phyloP scores from a whole-genome alignment of 2,797 vertebrate species.

The Bovichtus diacanthus region DNA sequence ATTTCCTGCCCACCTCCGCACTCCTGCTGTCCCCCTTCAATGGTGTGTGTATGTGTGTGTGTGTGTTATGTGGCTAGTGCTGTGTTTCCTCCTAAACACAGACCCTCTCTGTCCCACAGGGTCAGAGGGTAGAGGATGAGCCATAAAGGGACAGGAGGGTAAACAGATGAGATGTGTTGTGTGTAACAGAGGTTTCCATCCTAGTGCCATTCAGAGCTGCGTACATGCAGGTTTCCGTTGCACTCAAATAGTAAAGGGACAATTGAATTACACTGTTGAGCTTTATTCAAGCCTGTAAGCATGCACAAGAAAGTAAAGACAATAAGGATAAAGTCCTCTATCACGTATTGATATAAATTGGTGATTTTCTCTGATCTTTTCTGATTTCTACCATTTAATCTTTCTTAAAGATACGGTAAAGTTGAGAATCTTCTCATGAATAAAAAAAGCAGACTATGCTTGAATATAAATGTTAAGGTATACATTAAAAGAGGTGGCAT shows the following conservation, averaged over 20 bases:
- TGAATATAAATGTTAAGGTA: neutral
- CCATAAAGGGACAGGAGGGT: slow-evolving; percentile 67
- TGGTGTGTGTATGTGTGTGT: slow-evolving; percentile 53
- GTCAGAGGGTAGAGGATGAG: slow-evolving; percentile 76
- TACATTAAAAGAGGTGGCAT: neutral
- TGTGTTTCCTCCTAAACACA: slow-evolving; percentile 70
- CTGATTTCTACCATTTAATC: neutral
- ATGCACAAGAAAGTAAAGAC: neutral
- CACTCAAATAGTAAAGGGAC: neutral
- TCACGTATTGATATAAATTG: neutral
- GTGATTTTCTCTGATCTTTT: neutral
- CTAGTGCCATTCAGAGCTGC: slow-evolving; percentile 24
- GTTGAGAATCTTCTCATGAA: neutral
- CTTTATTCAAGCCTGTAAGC: neutral
- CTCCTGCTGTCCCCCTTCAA: slow-evolving; percentile 73
- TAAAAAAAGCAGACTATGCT: neutral
- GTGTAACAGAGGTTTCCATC: slow-evolving; percentile 29
- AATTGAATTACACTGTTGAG: neutral
- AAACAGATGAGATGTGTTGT: slow-evolving; percentile 65
- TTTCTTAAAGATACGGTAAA: neutral
- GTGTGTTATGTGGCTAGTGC: slow-evolving; percentile 57
- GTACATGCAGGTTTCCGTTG: slow-evolving; percentile 13
- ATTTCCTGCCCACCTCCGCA: slow-evolving; percentile 78
- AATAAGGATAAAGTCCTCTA: neutral
- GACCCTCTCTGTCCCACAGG: slow-evolving; percentile 68